Base-by-base conservation (phyloP, 1,140 invertebrate genomes). In the Harpegnathos saltator region DNA sequence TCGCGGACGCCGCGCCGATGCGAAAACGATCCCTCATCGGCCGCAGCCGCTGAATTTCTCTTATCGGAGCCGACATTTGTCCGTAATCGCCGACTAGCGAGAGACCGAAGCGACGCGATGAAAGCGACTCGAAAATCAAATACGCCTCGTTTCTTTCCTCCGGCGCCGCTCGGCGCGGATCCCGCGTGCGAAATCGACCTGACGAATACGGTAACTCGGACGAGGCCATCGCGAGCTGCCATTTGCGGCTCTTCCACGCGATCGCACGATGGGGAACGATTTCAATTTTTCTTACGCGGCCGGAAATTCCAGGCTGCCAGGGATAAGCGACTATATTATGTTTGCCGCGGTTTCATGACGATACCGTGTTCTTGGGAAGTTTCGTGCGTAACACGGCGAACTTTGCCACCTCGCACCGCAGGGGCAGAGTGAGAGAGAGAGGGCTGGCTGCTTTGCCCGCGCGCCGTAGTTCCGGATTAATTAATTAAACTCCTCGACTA, bases 401-500 rank as follows among this genome's bases (percentile, higher is more conserved):
- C 63, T 80, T 44, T 22, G 52, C 63, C 75, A 26, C 52, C 75
- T 69, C 14, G 22, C 19, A 56, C 75, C 63, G 29, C 75, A 80
- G n/a, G 22, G 50, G n/a, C n/a, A n/a, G n/a, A n/a, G n/a, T n/a
- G n/a, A 44, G 75, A 78, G 59, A 44, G 44, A 56, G 3, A 29
- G 44, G 52, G 75, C 22, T 69, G 56, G 75, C 75, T 61, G 63
- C 52, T 84, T 71, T 69, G 62, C 74, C 38, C 38, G 54, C 59
- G 63, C 72, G 69, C 58, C 50, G 17, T 14, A 26, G 50, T 54
- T 62, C 33, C 54, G 26, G 52, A 86, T 69, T 85, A 84, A 85
- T 88, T 86, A 85, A 85, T 86, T 73, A 86, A 61, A 82, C 44
- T 83, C 50, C 17, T 29, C 50, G 29, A 50, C 24, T 56, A 19